These are phyloP conservation scores for Bovichtus variegatus DNA, from an alignment of 2,797 vertebrate species.

Conservation along the genomic window DNA sequence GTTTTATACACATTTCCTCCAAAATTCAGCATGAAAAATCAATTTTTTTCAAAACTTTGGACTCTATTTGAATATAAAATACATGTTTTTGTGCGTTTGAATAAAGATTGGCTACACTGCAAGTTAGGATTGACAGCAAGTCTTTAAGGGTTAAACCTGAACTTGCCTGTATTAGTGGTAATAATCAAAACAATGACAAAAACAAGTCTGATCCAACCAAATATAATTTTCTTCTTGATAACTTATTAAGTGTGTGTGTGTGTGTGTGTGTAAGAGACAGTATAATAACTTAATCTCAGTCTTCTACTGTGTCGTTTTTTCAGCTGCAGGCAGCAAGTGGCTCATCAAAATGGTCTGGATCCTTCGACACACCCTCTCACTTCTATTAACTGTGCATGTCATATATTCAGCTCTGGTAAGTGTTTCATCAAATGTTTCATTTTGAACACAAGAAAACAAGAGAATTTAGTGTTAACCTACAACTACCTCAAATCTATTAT, in stretches of 20 bases:
- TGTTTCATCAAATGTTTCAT: not conserved
- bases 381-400: conserved; percentile 64
- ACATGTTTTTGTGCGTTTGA: too few relatives aligned
- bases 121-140: not conserved
- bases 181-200: not conserved
- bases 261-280: not conserved
- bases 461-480: not conserved
- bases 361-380: conserved; percentile 57
- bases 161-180: not conserved
- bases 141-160: conserved; percentile 13
- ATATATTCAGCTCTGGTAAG: conserved; percentile 73
- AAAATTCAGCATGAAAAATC: not conserved
- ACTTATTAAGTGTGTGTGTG: not conserved
- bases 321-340: conserved; percentile 45
- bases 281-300: not conserved
- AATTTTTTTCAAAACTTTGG: not conserved
- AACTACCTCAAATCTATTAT: not conserved
- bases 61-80: not conserved
- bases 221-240: not conserved
- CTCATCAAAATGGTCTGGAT: conserved; percentile 70
- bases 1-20: not conserved
- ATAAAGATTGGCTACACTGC: conserved; percentile 1
- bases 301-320: conserved; percentile 2
- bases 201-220: not conserved
- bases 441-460: not conserved